Evolutionary conservation across 2,797 vertebrate species (phyloP), one percentile per base, ranked within the genome.

Genomic region (Botia almorhae): DNA sequence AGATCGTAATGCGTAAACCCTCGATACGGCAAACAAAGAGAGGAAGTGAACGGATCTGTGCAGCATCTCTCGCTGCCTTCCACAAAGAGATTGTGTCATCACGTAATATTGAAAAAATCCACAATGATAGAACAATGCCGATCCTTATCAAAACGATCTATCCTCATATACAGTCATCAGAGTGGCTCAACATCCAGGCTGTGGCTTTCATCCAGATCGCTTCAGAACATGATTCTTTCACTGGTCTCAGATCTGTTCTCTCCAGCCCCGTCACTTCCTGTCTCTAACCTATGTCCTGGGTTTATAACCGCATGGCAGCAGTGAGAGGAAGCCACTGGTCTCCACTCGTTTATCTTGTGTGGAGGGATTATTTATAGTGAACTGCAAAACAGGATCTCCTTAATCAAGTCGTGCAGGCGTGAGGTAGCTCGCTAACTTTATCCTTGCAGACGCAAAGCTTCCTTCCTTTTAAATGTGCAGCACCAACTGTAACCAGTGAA

Each of bases 401-500:
- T 77, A 78, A 60, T 80, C 70, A 71, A 58, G 23, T 21, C 12
- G 3, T 56, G 53, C 76, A 67, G 12, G 6, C 80, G 39, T 43
- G 7, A 43, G 39, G 5, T 11, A 60, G 53, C 67, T 61, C 48
- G 16, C 23, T 19, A 73, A 69, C 73, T n/a, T 56, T 63, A 83
- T 81, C 78, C 50, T 78, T 16, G 19, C 51, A 64, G 72, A 78
- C 69, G 73, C 58, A 14, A 81, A 61, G 74, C 70, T 85, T 83
- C 81, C 81, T 85, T 85, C 75, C 78, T 61, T 64, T 50, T 17
- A 60, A 74, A 76, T 83, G 53, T 81, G 80, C 53, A 78, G 75
- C 33, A 82, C 39, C 69, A 69, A 60, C 56, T 74, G 63, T 76
- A 82, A 79, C 29, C 10, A 19, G 23, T 26, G 2, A 2, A 64